Conservation (phyloP, 2,113 vertebrate genomes). For the Ursus arctos region DNA sequence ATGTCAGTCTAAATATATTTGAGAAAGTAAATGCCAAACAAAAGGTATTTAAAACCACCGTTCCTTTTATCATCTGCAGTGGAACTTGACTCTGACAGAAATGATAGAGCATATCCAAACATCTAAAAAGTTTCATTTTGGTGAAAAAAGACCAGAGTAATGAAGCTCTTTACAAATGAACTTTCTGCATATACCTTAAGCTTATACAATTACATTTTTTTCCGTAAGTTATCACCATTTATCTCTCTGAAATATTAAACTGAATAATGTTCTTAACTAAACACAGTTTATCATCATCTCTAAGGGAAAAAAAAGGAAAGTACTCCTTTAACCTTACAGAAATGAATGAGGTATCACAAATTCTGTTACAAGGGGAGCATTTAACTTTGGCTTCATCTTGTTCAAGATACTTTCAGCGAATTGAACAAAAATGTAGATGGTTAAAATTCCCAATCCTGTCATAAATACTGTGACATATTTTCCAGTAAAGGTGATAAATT, state of each 20-base stretch:
- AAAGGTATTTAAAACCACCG: neutral
- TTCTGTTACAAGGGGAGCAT: neutral
- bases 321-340: neutral
- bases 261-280: neutral
- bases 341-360: neutral
- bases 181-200: neutral
- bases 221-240: neutral
- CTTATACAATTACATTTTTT: neutral
- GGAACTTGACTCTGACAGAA: neutral
- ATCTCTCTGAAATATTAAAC: constrained; percentile 44
- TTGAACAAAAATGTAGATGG: constrained; percentile 8
- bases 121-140: neutral
- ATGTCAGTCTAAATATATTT: neutral
- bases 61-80: neutral
- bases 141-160: neutral
- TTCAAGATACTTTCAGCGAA: neutral
- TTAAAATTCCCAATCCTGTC: neutral
- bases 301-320: neutral
- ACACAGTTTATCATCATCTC: neutral
- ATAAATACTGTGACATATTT: neutral
- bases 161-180: neutral
- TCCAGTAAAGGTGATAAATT: neutral
- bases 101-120: neutral
- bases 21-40: constrained; percentile 19
- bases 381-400: neutral